Base-by-base conservation (phyloP, 1,140 invertebrate species). In the Pseudomyrmex cubaensis region DNA sequence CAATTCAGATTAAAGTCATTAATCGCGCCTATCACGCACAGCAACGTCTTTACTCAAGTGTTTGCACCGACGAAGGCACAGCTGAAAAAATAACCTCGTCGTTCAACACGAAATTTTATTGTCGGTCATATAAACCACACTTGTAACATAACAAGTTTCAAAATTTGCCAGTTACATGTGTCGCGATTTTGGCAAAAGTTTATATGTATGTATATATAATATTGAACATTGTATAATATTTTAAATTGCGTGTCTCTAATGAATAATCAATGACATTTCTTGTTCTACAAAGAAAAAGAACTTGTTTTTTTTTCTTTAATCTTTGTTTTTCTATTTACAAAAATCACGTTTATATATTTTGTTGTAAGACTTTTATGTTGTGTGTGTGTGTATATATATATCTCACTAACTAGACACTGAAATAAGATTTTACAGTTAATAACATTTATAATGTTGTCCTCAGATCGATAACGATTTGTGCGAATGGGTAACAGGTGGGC, bases 401-500 rank as follows among this genome's bases (percentile, higher is more conserved):
- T 35, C 35, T 35, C 35, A 35, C 35, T 35, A 35, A 35, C 35
- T 35, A 35, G 35, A 35, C 5, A 35, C 5, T 35, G 35, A 35
- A 35, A 35, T 35, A 35, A 35, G 0, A 35, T 4, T 35, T 35
- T 35, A 35, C 35, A 35, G 35, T 35, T 35, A 35, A 35, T 35
- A 35, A 35, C 35, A 35, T 35, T 4, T 35, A 35, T 35, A 35
- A 35, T 35, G 5, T 35, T 35, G 35, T 35, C 0, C 5, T 35
- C 35, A 35, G 5, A 54, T 48, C 76, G 64, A 69, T 56, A 57
- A 57, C 64, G 52, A 78, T 78, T 76, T n/a, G 44, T 20, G 61
- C 20, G n/a, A 54, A 12, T 15, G 48, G 66, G 44, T 80, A 80
- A 80, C 76, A 80, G 76, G 76, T 80, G 64, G 76, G 52, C 76